A percentile compares a stretch with the other conserved stretches of the same genome.
These are phyloP conservation scores for Drosophila nigricruria DNA, from an alignment of 2,888 invertebrate genomes.

Conservation along the genomic window DNA sequence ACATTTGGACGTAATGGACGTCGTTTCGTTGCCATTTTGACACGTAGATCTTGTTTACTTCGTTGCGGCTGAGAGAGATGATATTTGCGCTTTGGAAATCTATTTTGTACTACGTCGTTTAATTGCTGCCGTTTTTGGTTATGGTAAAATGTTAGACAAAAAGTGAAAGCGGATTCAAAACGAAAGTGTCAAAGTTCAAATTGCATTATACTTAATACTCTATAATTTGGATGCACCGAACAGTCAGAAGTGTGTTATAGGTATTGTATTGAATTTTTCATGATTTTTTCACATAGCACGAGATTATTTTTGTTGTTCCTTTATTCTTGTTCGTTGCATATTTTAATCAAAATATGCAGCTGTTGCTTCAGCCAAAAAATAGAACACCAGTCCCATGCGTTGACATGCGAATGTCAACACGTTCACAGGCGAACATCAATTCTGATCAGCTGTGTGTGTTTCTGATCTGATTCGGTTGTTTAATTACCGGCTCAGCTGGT, in stretches of 20 bases:
- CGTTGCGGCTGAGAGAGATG: slow-evolving; percentile 1
- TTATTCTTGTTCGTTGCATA: slow-evolving; percentile 19
- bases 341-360: slow-evolving; percentile 51
- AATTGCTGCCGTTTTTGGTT: slow-evolving; percentile 66
- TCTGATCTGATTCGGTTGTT: slow-evolving; percentile 33
- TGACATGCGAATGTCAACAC: slow-evolving; percentile 28
- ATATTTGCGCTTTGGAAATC: slow-evolving; percentile 11
- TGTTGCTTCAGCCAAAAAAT: slow-evolving; percentile 53
- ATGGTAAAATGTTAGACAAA: slow-evolving; percentile 27
- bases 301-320: slow-evolving; percentile 14
- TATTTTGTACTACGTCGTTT: slow-evolving; percentile 47
- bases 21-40: slow-evolving; percentile 85
- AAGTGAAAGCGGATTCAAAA: slow-evolving; percentile 60
- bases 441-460: slow-evolving; percentile 53
- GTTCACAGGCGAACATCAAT: slow-evolving; percentile 18
- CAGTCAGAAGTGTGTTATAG: not conserved
- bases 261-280: slow-evolving; percentile 6
- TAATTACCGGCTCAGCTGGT: slow-evolving; percentile 67
- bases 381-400: slow-evolving; percentile 19
- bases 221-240: slow-evolving; percentile 11
- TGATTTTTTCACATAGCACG: slow-evolving; percentile 26
- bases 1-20: slow-evolving; percentile 82
- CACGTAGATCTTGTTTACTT: not conserved
- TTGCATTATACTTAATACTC: not conserved
- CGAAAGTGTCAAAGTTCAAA: slow-evolving; percentile 67